These are phyloP conservation scores for Seladonia tumulorum DNA, from an alignment of 2,888 invertebrate genomes.

Conservation along the genomic window DNA sequence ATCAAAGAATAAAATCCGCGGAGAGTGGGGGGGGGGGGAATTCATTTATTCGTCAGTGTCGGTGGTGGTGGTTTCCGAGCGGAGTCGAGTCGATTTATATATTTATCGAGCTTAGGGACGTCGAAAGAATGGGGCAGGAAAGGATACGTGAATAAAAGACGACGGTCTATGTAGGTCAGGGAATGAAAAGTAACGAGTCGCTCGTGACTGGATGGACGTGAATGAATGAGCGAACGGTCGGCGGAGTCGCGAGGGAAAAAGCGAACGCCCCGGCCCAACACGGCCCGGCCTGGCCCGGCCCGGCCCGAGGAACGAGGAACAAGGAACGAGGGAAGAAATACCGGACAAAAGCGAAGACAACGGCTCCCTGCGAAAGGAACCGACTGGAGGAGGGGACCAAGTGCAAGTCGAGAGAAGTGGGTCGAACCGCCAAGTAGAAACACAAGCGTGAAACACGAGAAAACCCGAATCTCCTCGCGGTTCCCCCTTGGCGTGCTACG, in stretches of 20 bases:
- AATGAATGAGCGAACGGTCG: constrained; percentile 64
- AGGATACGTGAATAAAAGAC: constrained; percentile 60
- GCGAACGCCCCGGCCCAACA: background rate
- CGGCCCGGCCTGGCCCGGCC: background rate
- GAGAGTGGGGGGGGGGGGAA: background rate
- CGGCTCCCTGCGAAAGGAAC: constrained; percentile 17
- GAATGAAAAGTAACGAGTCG: constrained; percentile 69
- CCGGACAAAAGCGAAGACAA: constrained; percentile 41
- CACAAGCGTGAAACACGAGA: background rate
- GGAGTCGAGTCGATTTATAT: constrained; percentile 4
- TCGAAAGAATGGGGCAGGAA: constrained; percentile 3
- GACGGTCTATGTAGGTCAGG: constrained; percentile 60
- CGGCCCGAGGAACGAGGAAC: background rate
- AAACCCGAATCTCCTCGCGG: constrained; percentile 16
- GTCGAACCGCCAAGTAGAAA: constrained; percentile 24
- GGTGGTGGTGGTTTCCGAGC: background rate
- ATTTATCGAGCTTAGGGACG: constrained; percentile 40
- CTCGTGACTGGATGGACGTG: constrained; percentile 65
- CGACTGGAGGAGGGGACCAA: background rate
- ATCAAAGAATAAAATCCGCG: background rate
- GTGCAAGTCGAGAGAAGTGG: constrained; percentile 2
- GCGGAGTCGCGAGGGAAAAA: constrained; percentile 44
- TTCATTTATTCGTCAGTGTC: background rate
- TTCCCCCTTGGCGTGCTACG: background rate
- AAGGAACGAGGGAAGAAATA: constrained; percentile 38